phyloP scores from a whole-genome alignment of 2,888 invertebrate species.

The Amphipoea lucens region DNA sequence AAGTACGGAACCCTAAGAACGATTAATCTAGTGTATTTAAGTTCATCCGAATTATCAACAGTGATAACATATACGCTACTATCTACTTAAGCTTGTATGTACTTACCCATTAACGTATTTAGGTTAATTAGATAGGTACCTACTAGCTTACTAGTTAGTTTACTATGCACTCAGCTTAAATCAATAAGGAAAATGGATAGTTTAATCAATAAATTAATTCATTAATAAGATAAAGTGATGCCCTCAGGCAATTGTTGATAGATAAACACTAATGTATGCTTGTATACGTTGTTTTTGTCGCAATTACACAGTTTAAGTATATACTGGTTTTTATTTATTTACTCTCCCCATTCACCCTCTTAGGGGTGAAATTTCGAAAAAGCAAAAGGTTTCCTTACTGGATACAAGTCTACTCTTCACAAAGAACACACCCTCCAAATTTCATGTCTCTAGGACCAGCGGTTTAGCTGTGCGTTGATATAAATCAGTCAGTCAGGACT shows the following conservation, averaged over 20 bases:
- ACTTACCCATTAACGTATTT: slow-evolving; percentile 33
- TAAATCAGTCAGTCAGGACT: too few species aligned
- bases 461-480: not conserved
- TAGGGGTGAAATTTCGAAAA: too few species aligned
- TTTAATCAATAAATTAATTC: slow-evolving; percentile 30
- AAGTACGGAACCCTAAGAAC: too few species aligned
- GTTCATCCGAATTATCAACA: slow-evolving; percentile 26
- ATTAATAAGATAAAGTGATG: slow-evolving; percentile 8
- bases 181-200: slow-evolving; percentile 53
- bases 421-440: too few species aligned
- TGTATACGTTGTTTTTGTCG: slow-evolving; percentile 9
- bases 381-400: too few species aligned
- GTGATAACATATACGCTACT: slow-evolving; percentile 6
- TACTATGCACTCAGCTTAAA: slow-evolving; percentile 9
- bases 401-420: too few species aligned
- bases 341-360: not conserved
- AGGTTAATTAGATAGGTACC: slow-evolving; percentile 41
- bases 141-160: slow-evolving; percentile 26
- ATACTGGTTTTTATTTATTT: not conserved
- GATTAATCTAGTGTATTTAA: not conserved
- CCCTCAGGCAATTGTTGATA: slow-evolving; percentile 7
- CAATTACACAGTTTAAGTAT: slow-evolving; percentile 9
- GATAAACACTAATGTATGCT: slow-evolving; percentile 3
- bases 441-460: too few species aligned
- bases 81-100: slow-evolving; percentile 1